phyloP scores from a whole-genome alignment of 1,140 invertebrate genomes.

The Papilio helenus region DNA sequence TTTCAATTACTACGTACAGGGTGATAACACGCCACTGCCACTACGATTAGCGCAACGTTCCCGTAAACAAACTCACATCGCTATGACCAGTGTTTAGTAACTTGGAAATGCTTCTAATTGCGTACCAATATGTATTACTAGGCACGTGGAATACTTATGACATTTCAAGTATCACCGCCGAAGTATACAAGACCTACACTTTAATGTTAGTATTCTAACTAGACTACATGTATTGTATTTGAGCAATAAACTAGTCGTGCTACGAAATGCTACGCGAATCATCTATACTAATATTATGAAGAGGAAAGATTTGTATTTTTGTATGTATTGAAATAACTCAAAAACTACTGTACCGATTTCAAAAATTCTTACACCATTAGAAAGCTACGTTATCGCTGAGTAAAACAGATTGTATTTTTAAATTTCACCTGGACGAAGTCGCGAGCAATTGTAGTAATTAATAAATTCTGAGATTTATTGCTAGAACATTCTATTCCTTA shows the following conservation, averaged over 20 bases:
- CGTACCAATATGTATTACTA: not conserved
- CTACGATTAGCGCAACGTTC: conserved; percentile 25
- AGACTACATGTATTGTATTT: not conserved
- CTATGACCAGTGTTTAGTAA: conserved; percentile 15
- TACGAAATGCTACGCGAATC: not conserved
- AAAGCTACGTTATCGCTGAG: too few species aligned
- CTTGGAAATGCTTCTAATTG: conserved; percentile 10
- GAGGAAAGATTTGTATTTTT: too few species aligned
- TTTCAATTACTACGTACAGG: conserved; percentile 45
- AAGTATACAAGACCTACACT: not conserved
- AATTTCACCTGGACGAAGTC: too few species aligned
- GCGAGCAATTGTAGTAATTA: too few species aligned
- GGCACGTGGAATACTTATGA: not conserved
- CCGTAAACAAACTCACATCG: conserved; percentile 12
- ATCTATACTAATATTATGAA: not conserved
- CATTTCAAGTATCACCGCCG: not conserved
- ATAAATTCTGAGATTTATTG: too few species aligned
- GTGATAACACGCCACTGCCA: conserved; percentile 25
- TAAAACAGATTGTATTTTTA: too few species aligned
- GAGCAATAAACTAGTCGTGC: not conserved
- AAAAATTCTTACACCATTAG: too few species aligned
- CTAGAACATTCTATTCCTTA: not conserved
- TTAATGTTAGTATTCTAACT: not conserved
- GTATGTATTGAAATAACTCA: too few species aligned
- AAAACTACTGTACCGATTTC: too few species aligned